phyloP scores from a whole-genome alignment of 1,140 invertebrate genomes.

The Teleopsis dalmanni region DNA sequence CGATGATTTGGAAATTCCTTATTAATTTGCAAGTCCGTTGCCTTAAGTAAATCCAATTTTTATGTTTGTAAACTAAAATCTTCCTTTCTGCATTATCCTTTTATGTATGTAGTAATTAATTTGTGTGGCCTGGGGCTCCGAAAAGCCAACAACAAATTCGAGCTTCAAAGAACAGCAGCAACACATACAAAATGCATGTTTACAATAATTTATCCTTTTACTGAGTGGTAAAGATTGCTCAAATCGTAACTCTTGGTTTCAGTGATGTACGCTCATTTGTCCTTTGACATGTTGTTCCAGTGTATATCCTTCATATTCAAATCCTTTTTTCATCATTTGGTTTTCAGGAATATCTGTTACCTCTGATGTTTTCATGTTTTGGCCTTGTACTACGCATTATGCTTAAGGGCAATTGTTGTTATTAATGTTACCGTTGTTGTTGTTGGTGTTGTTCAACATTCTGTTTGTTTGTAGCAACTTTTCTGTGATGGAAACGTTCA shows the following conservation, averaged over 20 bases:
- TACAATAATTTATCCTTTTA: slow-evolving; percentile 10
- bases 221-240: not conserved
- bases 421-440: slow-evolving; percentile 1
- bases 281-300: not conserved
- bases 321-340: slow-evolving; percentile 2
- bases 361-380: not conserved
- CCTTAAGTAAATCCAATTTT: no score
- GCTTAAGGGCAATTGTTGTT: not conserved
- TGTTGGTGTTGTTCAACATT: not conserved
- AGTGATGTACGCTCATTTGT: slow-evolving; percentile 2
- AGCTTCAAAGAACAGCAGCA: not conserved
- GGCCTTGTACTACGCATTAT: not conserved
- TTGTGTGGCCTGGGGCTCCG: no score
- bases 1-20: no score
- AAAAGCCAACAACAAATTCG: no score
- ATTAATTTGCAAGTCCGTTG: no score
- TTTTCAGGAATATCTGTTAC: not conserved
- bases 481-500: slow-evolving; percentile 2
- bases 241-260: not conserved
- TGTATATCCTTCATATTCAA: slow-evolving; percentile 3
- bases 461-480: not conserved
- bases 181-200: slow-evolving; percentile 4
- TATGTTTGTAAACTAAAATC: no score
- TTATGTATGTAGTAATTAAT: no score
- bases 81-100: no score